Conservation (phyloP, 2,797 vertebrate genomes). For the Pseudotriccus pelzelni region DNA sequence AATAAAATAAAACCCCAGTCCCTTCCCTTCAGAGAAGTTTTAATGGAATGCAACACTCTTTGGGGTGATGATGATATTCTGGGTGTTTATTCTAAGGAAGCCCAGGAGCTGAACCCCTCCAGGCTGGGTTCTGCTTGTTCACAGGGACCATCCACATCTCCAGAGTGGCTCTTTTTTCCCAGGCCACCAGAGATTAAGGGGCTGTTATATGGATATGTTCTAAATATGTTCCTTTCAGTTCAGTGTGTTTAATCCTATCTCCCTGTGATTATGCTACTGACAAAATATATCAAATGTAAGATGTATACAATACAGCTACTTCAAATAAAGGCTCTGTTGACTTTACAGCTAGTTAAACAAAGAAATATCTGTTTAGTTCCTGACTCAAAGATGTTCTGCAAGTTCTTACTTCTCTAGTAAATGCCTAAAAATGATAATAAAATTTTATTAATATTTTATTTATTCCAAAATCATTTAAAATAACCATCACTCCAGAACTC, state of each 20-base stretch:
- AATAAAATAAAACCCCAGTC: fast-evolving
- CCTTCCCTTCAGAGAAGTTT: not conserved
- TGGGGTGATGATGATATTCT: not conserved
- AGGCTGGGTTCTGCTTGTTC: not conserved
- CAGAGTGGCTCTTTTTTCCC: not conserved
- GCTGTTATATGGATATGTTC: not conserved
- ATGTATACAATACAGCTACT: not conserved
- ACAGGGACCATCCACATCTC: not conserved
- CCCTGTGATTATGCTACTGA: not conserved
- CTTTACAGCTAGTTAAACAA: not conserved
- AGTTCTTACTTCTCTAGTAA: not conserved
- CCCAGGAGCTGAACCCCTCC: not conserved
- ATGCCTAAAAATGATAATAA: not conserved
- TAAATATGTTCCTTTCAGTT: not conserved
- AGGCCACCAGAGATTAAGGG: not conserved
- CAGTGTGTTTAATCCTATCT: not conserved
- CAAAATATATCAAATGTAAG: not conserved
- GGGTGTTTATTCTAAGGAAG: not conserved
- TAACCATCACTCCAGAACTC: not conserved
- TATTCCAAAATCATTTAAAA: not conserved
- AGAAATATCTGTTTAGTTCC: not conserved
- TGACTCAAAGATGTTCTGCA: not conserved
- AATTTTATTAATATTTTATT: not conserved
- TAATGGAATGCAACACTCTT: not conserved
- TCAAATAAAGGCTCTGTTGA: not conserved